Evolutionary conservation across 2,797 vertebrate genomes (phyloP), one percentile per base, ranked within the genome.

Genomic region (Psittacula derbiana): DNA sequence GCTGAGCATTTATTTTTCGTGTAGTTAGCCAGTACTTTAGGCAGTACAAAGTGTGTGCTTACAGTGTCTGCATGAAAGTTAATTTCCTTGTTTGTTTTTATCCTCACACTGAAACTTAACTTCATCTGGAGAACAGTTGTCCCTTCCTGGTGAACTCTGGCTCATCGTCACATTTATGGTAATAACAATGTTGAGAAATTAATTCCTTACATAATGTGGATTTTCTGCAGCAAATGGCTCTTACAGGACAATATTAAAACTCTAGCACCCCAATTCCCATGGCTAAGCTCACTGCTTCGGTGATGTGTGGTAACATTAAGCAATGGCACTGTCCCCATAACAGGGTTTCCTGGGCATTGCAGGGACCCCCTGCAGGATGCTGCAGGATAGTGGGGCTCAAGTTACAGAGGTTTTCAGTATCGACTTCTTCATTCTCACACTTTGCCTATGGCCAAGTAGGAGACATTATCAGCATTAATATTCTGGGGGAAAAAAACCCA

Each of bases 401-500:
- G 5, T 33, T 44, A 17, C 20, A 31, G n/a, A 30, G 23, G 3
- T 47, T 83, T 69, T 69, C 13, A 17, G 43, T 16, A 40, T 65
- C 0, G 1, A 17, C 4, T 31, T 60, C 11, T 33, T 81, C 0
- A 0, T 62, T 91, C 36, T 64, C 74, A 30, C 12, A 4, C 24
- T 79, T 84, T 41, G 5, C 25, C 28, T 62, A 1, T 8, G 33
- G 50, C 27, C 53, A 75, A 47, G 14, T 18, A 78, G 65, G 47
- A 91, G 31, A 58, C 8, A 1, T n/a, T 65, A 36, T 25, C 28
- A 38, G 23, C 46, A 8, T 72, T 61, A 49, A 25, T 6, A n/a
- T 55, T 27, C 24, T 8, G 3, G 3, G 16, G 12, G 20, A 7
- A 3, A 1, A 3, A 11, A 33, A 21, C 1, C 0, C 6, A 10